Evolutionary conservation across 2,797 vertebrate species (phyloP), one percentile per base, ranked within the genome.

Genomic region (Pangasius djambal): DNA sequence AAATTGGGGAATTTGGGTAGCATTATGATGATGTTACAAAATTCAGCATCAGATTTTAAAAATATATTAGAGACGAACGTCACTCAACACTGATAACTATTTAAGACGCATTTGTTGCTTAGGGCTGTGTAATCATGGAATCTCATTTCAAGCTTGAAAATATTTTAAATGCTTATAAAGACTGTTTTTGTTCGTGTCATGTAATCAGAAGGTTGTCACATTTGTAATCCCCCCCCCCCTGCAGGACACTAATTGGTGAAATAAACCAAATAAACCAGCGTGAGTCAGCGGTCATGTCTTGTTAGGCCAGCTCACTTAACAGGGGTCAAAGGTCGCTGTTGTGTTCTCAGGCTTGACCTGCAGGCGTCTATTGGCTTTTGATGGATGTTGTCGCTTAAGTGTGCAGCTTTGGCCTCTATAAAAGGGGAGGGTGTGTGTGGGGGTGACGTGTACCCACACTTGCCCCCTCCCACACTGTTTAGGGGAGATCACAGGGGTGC

Each of bases 271-370:
- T 90, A 92, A 92, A 92, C 87, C 88, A 92, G 91, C 90, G 40
- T 81, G 91, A 89, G 90, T 92, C 84, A 18, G 89, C 87, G 92
- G 91, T 88, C 88, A 88, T 89, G 92, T 90, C 94, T 93, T 91
- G 94, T 94, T 92, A 95, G 95, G 94, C 93, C 95, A 93, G 94
- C 91, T 92, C 89, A 28, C 93, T 95, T 93, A 95, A 94, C 93
- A 95, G 94, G 94, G 96, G 96, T 96, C 95, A 95, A 91, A 96
- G 96, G 96, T 96, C 93, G 92, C 93, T 96, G 96, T 97, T 95
- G 96, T 96, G 95, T 96, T 97, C 96, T 96, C 96, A 96, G 96
- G 96, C 95, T 90, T 97, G 96, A 97, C 96, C 96, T 96, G 96
- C 95, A 96, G 93, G 96, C 94, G 93, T 96, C 96, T 96, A 96